Evolutionary conservation across 2,797 vertebrate species (phyloP), one percentile per base, ranked within the genome.

Genomic region (Anisognathus igniventris): DNA sequence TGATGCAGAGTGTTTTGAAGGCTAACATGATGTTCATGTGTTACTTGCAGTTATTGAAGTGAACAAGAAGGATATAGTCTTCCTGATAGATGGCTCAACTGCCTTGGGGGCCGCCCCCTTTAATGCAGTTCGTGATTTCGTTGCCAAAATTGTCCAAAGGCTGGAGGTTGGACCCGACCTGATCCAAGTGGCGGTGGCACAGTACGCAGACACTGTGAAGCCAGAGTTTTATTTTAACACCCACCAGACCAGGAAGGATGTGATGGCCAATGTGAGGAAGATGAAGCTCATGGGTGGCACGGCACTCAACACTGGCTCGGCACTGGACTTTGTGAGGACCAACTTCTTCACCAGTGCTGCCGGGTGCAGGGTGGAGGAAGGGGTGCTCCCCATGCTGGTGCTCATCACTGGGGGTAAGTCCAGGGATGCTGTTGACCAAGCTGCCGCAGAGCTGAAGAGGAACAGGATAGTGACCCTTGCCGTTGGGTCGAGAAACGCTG

Each of bases 31-130:
- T 91, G 14, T 95, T 92, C 80, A 37, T 92, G 42, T 96, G 73
- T 97, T 92, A 48, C 93, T 98, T 97, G 93, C 98, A 99, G 99
- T 98, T 84, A 85, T 98, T 90, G 96, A 97, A 95, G 98, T 99
- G 96, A 98, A 98, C 98, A 98, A 97, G 97, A 98, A 98, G 97
- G 99, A 99, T 97, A 98, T 99, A 84, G 98, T 99, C 97, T 99
- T 99, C 98, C 98, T 99, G 76, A 93, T 99, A 97, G 99, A 99
- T 96, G 98, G 98, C 94, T 98, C 98, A 51, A 97, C 98, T 71
- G 91, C 97, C 58, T 92, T 99, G 98, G 99, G 98, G 48, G 5
- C 56, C 35, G 76, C 81, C 35, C 39, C 93, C 62, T 97, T 99
- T 97, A 97, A 96, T 17, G 78, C 97, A 28, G 93, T 99, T 60